Conservation (phyloP, 2,797 vertebrate species). For the Rallus crepitans region DNA sequence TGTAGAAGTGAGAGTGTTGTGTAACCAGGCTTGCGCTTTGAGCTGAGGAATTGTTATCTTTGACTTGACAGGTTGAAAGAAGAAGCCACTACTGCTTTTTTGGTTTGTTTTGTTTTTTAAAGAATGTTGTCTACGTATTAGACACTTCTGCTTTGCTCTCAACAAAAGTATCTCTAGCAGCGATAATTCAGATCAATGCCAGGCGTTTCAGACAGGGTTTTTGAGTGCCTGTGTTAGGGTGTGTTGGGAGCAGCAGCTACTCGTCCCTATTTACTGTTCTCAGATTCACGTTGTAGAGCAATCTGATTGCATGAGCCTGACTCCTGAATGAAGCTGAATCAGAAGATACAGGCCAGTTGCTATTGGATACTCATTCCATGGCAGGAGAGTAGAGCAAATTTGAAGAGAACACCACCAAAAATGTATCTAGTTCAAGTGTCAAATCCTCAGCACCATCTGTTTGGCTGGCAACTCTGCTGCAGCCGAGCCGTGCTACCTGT, state of each 20-base stretch:
- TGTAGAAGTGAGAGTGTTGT: constrained; percentile 40
- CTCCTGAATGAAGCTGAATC: constrained; percentile 13
- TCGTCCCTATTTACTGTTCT: background rate
- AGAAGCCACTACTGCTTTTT: background rate
- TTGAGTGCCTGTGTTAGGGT: background rate
- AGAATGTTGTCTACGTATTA: background rate
- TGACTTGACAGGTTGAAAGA: constrained; percentile 26
- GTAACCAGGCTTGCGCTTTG: constrained; percentile 30
- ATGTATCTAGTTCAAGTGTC: background rate
- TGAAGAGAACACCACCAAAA: background rate
- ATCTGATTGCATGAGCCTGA: background rate
- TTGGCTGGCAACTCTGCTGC: background rate
- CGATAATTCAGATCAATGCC: background rate
- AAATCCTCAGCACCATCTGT: constrained; percentile 15
- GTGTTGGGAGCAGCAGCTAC: background rate
- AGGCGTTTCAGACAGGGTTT: background rate
- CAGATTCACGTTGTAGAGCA: background rate
- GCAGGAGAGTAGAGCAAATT: background rate
- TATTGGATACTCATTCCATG: background rate
- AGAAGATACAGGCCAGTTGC: background rate
- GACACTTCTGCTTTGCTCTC: background rate
- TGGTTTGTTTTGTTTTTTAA: background rate
- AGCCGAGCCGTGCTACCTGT: background rate
- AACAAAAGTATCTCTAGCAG: background rate
- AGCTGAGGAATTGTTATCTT: background rate